phyloP scores from a whole-genome alignment of 2,888 invertebrate genomes.

The Aleiodes leptofemur region DNA sequence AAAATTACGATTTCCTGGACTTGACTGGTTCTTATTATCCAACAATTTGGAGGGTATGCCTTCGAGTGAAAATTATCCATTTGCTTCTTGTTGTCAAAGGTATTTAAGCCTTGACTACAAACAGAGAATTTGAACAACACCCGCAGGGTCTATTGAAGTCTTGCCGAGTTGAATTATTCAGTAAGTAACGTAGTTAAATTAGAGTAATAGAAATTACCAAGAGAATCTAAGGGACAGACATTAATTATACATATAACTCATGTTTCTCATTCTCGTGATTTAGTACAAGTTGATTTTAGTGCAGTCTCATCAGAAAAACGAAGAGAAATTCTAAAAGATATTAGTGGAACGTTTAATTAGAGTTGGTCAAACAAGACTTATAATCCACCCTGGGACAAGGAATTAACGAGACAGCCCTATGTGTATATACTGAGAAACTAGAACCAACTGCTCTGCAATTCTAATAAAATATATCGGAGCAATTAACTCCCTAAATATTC shows the following conservation, averaged over 20 bases:
- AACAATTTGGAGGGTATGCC: slow-evolving; percentile 39
- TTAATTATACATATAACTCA: slow-evolving; percentile 10
- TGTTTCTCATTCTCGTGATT: too few relatives aligned
- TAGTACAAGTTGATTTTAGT: background rate
- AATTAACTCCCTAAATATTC: slow-evolving; percentile 75
- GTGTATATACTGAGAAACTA: slow-evolving; percentile 9
- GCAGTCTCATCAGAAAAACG: background rate
- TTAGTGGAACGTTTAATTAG: slow-evolving; percentile 7
- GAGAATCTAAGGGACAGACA: slow-evolving; percentile 12
- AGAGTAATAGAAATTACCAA: background rate
- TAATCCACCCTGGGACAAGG: slow-evolving; percentile 59
- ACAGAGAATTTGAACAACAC: slow-evolving; percentile 67
- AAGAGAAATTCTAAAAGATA: background rate
- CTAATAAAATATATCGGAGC: slow-evolving; percentile 74
- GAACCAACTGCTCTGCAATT: slow-evolving; percentile 60
- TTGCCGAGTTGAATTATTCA: slow-evolving; percentile 70
- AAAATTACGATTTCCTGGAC: too few relatives aligned
- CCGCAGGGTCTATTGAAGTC: slow-evolving; percentile 65
- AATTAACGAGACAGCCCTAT: slow-evolving; percentile 69
- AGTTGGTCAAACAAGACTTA: slow-evolving; percentile 26
- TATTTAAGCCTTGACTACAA: slow-evolving; percentile 72
- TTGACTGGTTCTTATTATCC: slow-evolving; percentile 12
- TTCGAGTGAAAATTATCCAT: slow-evolving; percentile 48
- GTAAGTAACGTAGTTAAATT: slow-evolving; percentile 51
- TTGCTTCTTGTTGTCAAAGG: slow-evolving; percentile 73